Conservation (phyloP, 2,888 invertebrate genomes). For the Cataglyphis livida region DNA sequence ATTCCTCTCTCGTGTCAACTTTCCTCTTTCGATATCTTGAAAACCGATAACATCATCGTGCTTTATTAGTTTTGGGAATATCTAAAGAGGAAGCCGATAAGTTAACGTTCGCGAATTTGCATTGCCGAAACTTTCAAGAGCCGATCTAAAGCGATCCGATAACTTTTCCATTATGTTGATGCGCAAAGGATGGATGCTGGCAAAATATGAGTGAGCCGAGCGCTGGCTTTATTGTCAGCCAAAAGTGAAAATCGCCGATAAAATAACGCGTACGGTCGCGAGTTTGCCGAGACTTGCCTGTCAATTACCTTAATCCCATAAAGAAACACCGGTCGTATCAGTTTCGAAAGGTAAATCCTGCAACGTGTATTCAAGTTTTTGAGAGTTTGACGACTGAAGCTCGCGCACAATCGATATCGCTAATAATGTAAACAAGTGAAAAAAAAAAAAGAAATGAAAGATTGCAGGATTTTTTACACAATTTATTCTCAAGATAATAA, state of each 20-base stretch:
- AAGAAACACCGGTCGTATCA: constrained; percentile 8
- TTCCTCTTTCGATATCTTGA: background rate
- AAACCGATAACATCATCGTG: constrained; percentile 19
- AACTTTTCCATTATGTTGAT: constrained; percentile 66
- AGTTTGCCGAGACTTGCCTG: constrained; percentile 22
- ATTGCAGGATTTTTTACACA: background rate
- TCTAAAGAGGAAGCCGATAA: constrained; percentile 44
- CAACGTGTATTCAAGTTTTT: background rate
- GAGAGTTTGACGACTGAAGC: background rate
- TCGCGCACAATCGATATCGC: background rate
- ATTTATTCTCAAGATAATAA: background rate
- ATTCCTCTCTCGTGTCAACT: constrained; percentile 10
- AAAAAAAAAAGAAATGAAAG: too few species aligned
- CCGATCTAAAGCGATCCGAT: constrained; percentile 45
- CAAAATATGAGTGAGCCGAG: background rate
- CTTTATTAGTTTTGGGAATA: constrained; percentile 27
- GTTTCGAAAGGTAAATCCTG: background rate
- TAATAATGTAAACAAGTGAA: background rate
- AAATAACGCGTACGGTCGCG: constrained; percentile 23
- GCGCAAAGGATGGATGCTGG: background rate
- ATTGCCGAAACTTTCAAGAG: constrained; percentile 49
- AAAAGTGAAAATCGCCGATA: constrained; percentile 18
- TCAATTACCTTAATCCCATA: constrained; percentile 15
- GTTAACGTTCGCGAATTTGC: constrained; percentile 50
- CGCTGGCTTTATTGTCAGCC: constrained; percentile 42